Conservation (phyloP, 2,888 invertebrate species). For the Nebria salina region DNA sequence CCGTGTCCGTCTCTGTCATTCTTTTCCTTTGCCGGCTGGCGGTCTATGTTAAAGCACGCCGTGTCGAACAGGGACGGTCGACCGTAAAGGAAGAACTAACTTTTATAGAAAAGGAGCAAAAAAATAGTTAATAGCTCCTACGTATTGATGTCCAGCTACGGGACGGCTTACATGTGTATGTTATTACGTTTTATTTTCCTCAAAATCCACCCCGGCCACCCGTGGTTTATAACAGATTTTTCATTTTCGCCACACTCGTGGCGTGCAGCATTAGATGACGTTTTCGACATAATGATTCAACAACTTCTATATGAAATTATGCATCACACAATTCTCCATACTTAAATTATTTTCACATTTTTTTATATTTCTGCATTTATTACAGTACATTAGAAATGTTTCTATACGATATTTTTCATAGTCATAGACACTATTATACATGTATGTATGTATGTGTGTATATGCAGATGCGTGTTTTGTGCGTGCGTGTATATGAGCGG, state of each 20-base stretch:
- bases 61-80: slow-evolving; percentile 36
- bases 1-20: slow-evolving; percentile 48
- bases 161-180: slow-evolving; percentile 3
- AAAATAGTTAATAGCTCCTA: slow-evolving; percentile 38
- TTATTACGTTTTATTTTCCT: neutral
- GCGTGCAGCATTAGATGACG: no score
- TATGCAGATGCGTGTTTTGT: neutral
- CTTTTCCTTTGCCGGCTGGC: slow-evolving; percentile 25
- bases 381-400: neutral
- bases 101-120: slow-evolving; percentile 24
- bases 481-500: neutral
- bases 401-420: no score
- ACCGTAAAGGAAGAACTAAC: slow-evolving; percentile 35
- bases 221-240: neutral
- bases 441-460: no score
- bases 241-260: neutral
- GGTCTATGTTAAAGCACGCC: slow-evolving; percentile 18
- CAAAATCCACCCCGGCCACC: neutral
- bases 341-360: no score
- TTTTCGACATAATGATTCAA: no score
- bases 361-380: neutral
- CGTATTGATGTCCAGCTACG: slow-evolving; percentile 31
- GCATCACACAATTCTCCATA: no score
- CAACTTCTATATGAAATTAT: no score
- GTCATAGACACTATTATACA: no score